These are phyloP conservation scores for Mirza zaza DNA, from an alignment of 2,113 vertebrate species.

Conservation along the genomic window DNA sequence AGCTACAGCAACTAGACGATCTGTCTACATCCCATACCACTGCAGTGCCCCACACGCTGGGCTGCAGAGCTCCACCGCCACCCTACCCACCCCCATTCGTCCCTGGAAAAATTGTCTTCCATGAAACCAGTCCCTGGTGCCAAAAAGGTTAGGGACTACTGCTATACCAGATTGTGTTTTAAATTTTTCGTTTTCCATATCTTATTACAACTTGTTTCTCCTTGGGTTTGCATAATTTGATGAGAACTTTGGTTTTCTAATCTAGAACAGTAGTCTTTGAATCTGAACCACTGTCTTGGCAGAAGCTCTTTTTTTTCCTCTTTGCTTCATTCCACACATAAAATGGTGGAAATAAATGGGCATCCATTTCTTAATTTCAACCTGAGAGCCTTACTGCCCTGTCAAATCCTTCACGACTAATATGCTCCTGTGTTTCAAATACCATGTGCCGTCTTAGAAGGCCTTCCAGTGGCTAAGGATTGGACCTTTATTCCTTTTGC, in stretches of 20 bases:
- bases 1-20: neutral
- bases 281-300: neutral
- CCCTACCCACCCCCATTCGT: too few species aligned
- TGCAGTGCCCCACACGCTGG: too few species aligned
- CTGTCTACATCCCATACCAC: neutral
- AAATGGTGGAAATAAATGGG: neutral
- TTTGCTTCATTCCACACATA: neutral
- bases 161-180: neutral
- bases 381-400: neutral
- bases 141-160: too few species aligned
- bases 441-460: neutral
- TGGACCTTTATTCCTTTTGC: neutral
- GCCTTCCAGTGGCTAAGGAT: neutral
- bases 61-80: too few species aligned
- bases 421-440: neutral
- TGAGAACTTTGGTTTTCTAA: neutral
- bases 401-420: neutral
- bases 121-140: too few species aligned
- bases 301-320: neutral
- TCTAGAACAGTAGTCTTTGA: neutral
- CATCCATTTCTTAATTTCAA: neutral
- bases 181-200: neutral
- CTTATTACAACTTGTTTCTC: neutral
- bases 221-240: neutral
- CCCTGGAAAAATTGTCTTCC: too few species aligned